Percentiles rank a stretch among this genome's conserved stretches.
Conservation (phyloP, 1,140 invertebrate genomes). For the Meloidogyne floridensis region DNA sequence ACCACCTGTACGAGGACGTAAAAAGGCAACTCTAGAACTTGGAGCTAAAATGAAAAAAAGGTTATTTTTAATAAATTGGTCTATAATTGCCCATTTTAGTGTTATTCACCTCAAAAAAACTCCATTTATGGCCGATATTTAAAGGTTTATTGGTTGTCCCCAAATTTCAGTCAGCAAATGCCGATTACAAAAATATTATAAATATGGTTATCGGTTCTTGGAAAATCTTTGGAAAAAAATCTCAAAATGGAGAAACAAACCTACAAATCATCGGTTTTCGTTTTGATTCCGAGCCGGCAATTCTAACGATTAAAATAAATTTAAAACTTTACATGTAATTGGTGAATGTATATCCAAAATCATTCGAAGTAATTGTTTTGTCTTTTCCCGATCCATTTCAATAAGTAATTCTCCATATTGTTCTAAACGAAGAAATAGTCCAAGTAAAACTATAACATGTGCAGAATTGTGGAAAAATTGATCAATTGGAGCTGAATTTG, state of each 20-base stretch:
- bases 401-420: slow-evolving; percentile 38
- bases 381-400: slow-evolving; percentile 21
- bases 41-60: background rate
- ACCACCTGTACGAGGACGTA: background rate
- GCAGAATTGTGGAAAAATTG: slow-evolving; percentile 18
- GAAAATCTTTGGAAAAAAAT: too few relatives aligned
- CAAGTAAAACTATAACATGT: slow-evolving; percentile 27
- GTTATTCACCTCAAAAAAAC: too few relatives aligned
- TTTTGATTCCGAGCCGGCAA: too few relatives aligned
- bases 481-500: background rate
- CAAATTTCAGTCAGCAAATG: too few relatives aligned
- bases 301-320: background rate
- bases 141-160: too few relatives aligned
- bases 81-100: too few relatives aligned
- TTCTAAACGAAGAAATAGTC: slow-evolving; percentile 39
- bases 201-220: too few relatives aligned
- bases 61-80: background rate
- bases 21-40: background rate
- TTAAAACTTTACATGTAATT: slow-evolving; percentile 2
- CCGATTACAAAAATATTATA: too few relatives aligned
- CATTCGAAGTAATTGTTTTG: slow-evolving; percentile 40
- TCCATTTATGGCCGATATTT: too few relatives aligned
- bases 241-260: too few relatives aligned
- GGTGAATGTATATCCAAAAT: slow-evolving; percentile 26
- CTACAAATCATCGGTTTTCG: too few relatives aligned